Evolutionary conservation across 2,888 invertebrate species (phyloP).

Genomic region (Rhamphomyia laevipes): DNA sequence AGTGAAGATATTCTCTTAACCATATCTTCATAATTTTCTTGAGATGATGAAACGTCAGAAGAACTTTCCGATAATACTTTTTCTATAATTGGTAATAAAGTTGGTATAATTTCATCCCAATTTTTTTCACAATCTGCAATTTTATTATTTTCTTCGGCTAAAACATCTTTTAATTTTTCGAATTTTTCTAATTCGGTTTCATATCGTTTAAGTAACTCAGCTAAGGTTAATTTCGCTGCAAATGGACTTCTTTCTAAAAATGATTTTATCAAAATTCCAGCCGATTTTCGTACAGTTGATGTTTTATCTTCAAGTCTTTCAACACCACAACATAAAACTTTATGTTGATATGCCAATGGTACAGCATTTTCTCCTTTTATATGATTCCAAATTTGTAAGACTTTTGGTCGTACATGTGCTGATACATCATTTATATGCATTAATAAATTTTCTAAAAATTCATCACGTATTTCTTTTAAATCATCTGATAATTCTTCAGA

Average conservation of each 20-base stretch:
- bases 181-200: conserved; percentile 33
- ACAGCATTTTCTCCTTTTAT: conserved; percentile 69
- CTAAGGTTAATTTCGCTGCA: conserved; percentile 48
- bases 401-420: conserved; percentile 76
- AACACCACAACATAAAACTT: conserved; percentile 53
- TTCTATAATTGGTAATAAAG: conserved; percentile 28
- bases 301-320: conserved; percentile 72
- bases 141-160: conserved; percentile 45
- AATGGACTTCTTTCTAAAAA: conserved; percentile 80
- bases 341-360: conserved; percentile 57
- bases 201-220: conserved; percentile 50
- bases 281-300: conserved; percentile 71
- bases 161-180: conserved; percentile 37
- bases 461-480: conserved; percentile 57
- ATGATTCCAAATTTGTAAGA: conserved; percentile 68
- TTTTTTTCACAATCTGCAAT: conserved; percentile 41
- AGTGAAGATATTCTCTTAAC: conserved; percentile 26
- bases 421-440: conserved; percentile 77
- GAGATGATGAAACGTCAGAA: conserved; percentile 15
- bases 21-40: conserved; percentile 30
- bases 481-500: conserved; percentile 59
- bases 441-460: conserved; percentile 64
- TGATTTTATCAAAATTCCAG: conserved; percentile 45
- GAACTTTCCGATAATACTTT: conserved; percentile 24
- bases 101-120: conserved; percentile 26